Conservation (phyloP, 1,140 invertebrate genomes). For the Paracyclopina nana region DNA sequence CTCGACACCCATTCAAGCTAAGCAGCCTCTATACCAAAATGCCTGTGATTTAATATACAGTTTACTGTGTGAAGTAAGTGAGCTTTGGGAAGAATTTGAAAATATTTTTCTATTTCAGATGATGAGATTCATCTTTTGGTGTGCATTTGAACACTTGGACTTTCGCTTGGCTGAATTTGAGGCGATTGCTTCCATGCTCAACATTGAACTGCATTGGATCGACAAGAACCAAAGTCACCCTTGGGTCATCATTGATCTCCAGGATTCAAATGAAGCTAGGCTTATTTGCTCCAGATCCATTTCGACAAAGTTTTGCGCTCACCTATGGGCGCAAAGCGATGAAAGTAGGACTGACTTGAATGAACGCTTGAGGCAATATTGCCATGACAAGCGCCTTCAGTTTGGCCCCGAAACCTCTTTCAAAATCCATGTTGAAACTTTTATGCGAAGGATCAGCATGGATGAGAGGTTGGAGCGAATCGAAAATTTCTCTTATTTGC, state of each 20-base stretch:
- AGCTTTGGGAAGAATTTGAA: too few relatives aligned
- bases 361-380: neutral
- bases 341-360: too few relatives aligned
- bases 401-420: conserved; percentile 1
- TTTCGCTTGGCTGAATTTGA: conserved; percentile 18
- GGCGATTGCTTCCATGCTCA: neutral
- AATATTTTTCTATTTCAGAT: conserved; percentile 4
- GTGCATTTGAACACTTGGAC: conserved; percentile 17
- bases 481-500: neutral
- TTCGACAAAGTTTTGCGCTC: conserved; percentile 1
- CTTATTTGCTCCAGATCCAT: conserved; percentile 10
- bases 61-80: too few relatives aligned
- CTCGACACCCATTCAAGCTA: too few relatives aligned
- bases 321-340: neutral
- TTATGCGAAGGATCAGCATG: conserved; percentile 6
- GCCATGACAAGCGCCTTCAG: too few relatives aligned
- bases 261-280: neutral
- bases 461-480: neutral
- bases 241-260: conserved; percentile 10
- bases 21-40: too few relatives aligned
- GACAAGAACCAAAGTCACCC: conserved; percentile 5
- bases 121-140: conserved; percentile 19
- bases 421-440: conserved; percentile 11
- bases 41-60: too few relatives aligned
- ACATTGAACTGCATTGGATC: conserved; percentile 6